Evolutionary conservation across 2,113 vertebrate species (phyloP).

Genomic region (Misgurnus anguillicaudatus): DNA sequence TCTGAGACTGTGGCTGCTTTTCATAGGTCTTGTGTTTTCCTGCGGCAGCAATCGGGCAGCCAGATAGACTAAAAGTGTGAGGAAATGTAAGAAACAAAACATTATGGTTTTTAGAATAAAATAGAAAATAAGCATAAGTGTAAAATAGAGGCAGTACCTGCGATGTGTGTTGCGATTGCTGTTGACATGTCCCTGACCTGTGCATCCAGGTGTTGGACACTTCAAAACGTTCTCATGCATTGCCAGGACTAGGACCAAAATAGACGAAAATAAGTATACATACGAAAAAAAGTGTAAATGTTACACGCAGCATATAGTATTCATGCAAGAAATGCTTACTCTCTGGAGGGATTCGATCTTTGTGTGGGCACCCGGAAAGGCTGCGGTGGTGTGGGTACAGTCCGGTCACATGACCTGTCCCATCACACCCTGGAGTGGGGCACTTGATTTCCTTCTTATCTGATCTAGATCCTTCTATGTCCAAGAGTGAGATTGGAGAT

Average conservation of each 20-base stretch:
- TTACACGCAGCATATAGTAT: background rate
- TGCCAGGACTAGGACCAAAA: slow-evolving; percentile 84
- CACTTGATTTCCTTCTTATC: slow-evolving; percentile 98
- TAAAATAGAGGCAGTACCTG: slow-evolving; percentile 73
- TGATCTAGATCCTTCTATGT: slow-evolving; percentile 78
- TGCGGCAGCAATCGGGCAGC: slow-evolving; percentile 95
- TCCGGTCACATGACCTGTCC: slow-evolving; percentile 94
- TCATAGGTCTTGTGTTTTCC: slow-evolving; percentile 92
- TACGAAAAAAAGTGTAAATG: too few species aligned
- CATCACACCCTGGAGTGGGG: slow-evolving; percentile 94
- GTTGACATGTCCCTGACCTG: slow-evolving; percentile 98
- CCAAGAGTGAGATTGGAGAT: background rate
- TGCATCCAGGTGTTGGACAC: slow-evolving; percentile 97
- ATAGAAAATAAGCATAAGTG: background rate
- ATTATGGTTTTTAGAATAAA: background rate
- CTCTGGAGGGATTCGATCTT: slow-evolving; percentile 97
- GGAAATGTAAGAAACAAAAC: background rate
- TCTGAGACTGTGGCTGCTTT: slow-evolving; percentile 81
- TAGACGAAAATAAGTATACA: background rate
- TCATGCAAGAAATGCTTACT: slow-evolving; percentile 71
- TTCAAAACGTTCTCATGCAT: slow-evolving; percentile 99
- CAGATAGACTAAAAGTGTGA: slow-evolving; percentile 83
- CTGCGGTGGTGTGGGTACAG: slow-evolving; percentile 97
- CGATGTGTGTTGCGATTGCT: slow-evolving; percentile 99
- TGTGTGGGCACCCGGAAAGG: slow-evolving; percentile 97